Evolutionary conservation across 2,888 invertebrate genomes (phyloP).

Genomic region (Yponomeuta sedellus): DNA sequence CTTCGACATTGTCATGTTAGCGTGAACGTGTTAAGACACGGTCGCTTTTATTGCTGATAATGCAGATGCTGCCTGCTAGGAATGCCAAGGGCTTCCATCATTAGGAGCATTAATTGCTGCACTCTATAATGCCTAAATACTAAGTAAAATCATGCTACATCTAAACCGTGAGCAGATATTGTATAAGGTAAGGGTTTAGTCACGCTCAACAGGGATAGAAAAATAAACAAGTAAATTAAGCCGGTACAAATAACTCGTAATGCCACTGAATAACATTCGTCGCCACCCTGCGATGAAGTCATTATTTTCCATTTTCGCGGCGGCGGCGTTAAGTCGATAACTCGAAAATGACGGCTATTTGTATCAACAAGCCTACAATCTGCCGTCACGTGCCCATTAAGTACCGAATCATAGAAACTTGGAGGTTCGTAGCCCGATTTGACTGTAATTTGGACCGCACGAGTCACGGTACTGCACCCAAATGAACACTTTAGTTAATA

Average conservation of each 20-base stretch:
- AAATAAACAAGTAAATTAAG: slow-evolving; percentile 24
- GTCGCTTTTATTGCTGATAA: slow-evolving; percentile 38
- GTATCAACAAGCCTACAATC: slow-evolving; percentile 54
- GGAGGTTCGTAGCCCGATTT: slow-evolving; percentile 26
- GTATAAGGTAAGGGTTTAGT: slow-evolving; percentile 6
- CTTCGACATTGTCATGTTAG: no score
- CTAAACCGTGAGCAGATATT: slow-evolving; percentile 2
- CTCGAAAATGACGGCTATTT: slow-evolving; percentile 72
- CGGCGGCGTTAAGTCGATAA: slow-evolving; percentile 66
- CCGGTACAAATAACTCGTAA: slow-evolving; percentile 61
- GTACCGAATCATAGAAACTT: slow-evolving; percentile 45
- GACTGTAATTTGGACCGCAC: slow-evolving; percentile 25
- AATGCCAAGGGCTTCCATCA: slow-evolving; percentile 21
- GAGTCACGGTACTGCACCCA: slow-evolving; percentile 16
- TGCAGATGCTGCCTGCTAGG: slow-evolving; percentile 41
- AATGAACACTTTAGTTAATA: background rate
- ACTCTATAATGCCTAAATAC: background rate
- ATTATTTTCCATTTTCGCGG: slow-evolving; percentile 73
- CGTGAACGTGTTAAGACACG: no score
- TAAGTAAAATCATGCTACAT: background rate
- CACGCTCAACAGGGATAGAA: slow-evolving; percentile 7
- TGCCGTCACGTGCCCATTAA: slow-evolving; percentile 51
- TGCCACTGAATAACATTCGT: slow-evolving; percentile 64
- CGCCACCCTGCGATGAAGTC: slow-evolving; percentile 65
- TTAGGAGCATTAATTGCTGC: background rate